These are phyloP conservation scores for Bruchidius siliquastri DNA, from an alignment of 2,888 invertebrate genomes.

Conservation along the genomic window DNA sequence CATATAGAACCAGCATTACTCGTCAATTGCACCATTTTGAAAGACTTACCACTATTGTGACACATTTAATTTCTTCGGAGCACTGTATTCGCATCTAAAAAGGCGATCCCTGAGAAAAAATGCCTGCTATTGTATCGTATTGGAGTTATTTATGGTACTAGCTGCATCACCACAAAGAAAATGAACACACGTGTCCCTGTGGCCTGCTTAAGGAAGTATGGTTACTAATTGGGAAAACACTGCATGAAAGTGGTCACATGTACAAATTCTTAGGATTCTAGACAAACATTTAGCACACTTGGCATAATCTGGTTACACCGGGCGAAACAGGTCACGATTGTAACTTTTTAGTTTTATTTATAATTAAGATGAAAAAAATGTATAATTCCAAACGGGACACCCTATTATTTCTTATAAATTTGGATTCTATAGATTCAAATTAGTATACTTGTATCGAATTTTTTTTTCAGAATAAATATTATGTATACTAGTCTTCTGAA, in stretches of 20 bases:
- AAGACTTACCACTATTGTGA: background rate
- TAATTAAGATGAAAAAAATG: too few relatives aligned
- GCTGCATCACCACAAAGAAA: background rate
- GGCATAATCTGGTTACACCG: too few relatives aligned
- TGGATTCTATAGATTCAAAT: too few relatives aligned
- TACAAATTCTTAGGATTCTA: background rate
- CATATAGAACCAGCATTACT: too few relatives aligned
- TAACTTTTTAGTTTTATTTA: too few relatives aligned
- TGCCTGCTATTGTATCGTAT: background rate
- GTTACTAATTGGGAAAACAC: background rate
- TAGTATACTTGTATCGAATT: too few relatives aligned
- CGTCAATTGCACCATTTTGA: background rate
- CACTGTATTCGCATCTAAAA: background rate
- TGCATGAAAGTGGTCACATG: background rate
- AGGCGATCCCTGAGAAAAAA: background rate
- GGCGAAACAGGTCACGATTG: too few relatives aligned
- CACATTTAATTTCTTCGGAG: background rate
- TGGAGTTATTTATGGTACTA: background rate
- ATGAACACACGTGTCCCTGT: background rate
- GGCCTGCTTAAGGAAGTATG: background rate
- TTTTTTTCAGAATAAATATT: too few relatives aligned
- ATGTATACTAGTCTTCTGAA: too few relatives aligned
- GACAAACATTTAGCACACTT: background rate
- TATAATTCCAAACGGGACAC: too few relatives aligned
- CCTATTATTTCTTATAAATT: too few relatives aligned